Percentiles rank a stretch among this genome's conserved stretches.
Conservation (phyloP, 53 echinoderm and acorn worm genomes). For the Holothuria scabra region DNA sequence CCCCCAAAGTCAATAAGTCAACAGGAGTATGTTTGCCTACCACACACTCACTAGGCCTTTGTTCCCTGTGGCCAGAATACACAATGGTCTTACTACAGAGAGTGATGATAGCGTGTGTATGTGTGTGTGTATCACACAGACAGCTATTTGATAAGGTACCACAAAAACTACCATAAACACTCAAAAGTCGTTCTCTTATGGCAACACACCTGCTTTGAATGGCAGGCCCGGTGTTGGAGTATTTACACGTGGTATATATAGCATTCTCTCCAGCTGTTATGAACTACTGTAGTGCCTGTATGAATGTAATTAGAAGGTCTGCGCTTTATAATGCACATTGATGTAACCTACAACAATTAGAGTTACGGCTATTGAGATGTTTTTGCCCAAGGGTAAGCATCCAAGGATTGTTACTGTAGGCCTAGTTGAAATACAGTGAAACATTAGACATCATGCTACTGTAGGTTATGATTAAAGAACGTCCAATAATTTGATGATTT, state of each 20-base stretch:
- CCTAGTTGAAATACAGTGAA: too few species aligned
- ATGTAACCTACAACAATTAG: too few species aligned
- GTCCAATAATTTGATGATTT: too few species aligned
- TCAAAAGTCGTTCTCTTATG: slow-evolving; percentile 18
- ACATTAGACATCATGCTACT: too few species aligned
- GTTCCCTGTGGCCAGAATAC: slow-evolving; percentile 50
- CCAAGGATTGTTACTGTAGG: too few species aligned
- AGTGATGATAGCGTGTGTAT: not conserved
- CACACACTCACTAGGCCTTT: slow-evolving; percentile 46
- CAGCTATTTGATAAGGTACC: slow-evolving; percentile 34
- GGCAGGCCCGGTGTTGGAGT: slow-evolving; percentile 12
- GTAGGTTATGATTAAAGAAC: too few species aligned
- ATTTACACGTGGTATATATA: slow-evolving; percentile 9
- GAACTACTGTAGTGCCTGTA: too few species aligned
- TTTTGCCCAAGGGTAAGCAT: too few species aligned
- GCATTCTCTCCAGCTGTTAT: too few species aligned
- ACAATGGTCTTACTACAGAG: slow-evolving; percentile 36
- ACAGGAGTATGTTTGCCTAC: slow-evolving; percentile 40
- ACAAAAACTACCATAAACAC: slow-evolving; percentile 34
- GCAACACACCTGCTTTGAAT: slow-evolving; percentile 36
- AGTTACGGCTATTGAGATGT: too few species aligned
- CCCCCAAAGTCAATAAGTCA: slow-evolving; percentile 49
- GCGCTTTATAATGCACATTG: too few species aligned
- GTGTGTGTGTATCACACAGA: not conserved
- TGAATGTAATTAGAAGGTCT: too few species aligned